Conservation (phyloP, 2,113 vertebrate species). For the Sphyrna mokarran region DNA sequence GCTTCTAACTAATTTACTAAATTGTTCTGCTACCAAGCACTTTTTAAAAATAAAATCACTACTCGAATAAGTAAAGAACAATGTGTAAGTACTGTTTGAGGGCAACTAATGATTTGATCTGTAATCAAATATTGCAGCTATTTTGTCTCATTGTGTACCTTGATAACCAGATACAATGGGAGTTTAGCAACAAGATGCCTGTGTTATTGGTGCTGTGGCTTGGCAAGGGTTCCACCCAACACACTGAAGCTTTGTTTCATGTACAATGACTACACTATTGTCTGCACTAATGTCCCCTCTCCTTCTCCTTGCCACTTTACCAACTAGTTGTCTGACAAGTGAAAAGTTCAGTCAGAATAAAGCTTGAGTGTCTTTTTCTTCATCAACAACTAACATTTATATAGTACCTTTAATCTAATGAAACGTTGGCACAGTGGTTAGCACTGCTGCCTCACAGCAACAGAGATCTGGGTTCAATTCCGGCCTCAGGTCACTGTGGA, state of each 20-base stretch:
- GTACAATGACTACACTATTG: constrained; percentile 8
- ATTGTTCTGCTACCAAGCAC: background rate
- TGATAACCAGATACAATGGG: constrained; percentile 4
- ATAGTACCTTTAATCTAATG: background rate
- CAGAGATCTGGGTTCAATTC: too few species aligned
- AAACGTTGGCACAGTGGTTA: background rate
- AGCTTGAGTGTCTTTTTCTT: background rate
- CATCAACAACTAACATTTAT: background rate
- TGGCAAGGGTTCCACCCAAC: background rate
- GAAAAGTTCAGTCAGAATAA: background rate
- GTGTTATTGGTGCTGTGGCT: background rate
- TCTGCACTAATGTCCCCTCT: background rate
- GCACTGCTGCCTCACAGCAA: too few species aligned
- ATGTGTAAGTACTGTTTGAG: background rate
- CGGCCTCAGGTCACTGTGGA: too few species aligned
- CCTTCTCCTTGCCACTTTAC: background rate
- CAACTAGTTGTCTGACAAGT: background rate
- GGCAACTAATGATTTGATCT: constrained; percentile 10
- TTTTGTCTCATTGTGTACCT: background rate
- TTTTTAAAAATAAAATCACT: background rate
- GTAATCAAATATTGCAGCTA: constrained; percentile 23
- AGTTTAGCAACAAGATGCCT: background rate
- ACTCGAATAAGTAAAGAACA: background rate
- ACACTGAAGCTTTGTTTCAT: constrained; percentile 12
- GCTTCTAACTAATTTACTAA: background rate